Evolutionary conservation across 1,140 invertebrate genomes (phyloP).

Genomic region (Ooceraea biroi): DNA sequence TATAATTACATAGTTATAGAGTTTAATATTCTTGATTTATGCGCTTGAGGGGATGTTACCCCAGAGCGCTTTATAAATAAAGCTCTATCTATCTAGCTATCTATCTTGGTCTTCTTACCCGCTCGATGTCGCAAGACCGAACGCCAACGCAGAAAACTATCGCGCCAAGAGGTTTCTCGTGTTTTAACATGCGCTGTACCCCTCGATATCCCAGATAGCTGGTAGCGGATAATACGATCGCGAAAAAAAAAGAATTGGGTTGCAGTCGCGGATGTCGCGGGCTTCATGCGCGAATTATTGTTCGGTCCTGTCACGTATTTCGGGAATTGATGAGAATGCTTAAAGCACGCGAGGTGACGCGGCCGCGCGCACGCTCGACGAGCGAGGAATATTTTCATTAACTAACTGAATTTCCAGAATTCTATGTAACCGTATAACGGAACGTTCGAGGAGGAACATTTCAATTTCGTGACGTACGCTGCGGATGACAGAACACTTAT

Average conservation of each 20-base stretch:
- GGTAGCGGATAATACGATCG: slow-evolving; percentile 24
- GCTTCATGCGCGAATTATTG: slow-evolving; percentile 24
- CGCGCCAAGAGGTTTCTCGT: background rate
- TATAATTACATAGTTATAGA: no score
- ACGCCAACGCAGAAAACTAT: no score
- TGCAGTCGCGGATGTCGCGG: no score
- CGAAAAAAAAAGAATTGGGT: background rate
- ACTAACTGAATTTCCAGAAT: slow-evolving; percentile 52
- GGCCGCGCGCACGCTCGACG: background rate
- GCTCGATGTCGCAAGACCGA: no score
- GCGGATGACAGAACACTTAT: slow-evolving; percentile 59
- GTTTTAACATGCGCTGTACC: slow-evolving; percentile 2
- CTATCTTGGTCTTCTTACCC: no score
- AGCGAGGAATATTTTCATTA: slow-evolving; percentile 56
- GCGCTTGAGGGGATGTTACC: no score
- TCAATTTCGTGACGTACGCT: slow-evolving; percentile 60
- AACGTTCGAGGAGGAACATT: slow-evolving; percentile 57
- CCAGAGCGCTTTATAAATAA: no score
- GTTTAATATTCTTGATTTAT: no score
- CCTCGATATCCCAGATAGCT: slow-evolving; percentile 3
- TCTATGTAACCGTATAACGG: slow-evolving; percentile 53
- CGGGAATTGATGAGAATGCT: slow-evolving; percentile 30
- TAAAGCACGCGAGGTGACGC: slow-evolving; percentile 17
- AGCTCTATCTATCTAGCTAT: no score
- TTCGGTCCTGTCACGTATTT: slow-evolving; percentile 21